Percentiles rank a stretch among this genome's conserved stretches.
Evolutionary conservation across 2,113 vertebrate species (phyloP).

Genomic region (Oncorhynchus kisutch): DNA sequence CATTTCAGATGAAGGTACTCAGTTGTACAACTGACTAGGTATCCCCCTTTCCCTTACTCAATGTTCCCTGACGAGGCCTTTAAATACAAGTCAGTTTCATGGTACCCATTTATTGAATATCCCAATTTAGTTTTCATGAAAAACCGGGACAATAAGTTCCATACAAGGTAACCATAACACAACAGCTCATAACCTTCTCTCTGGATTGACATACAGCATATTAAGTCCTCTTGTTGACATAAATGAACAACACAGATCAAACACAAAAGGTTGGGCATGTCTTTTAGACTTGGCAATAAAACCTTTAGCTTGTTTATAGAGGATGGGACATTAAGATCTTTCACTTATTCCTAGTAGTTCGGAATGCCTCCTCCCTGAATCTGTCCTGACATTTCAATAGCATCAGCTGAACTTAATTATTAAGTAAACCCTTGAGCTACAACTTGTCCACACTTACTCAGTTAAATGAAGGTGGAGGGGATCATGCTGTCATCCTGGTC

Average conservation of each 20-base stretch:
- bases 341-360: no score
- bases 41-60: neutral
- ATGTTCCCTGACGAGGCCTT: no score
- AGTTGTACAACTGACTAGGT: no score
- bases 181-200: neutral
- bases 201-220: neutral
- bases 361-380: no score
- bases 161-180: neutral
- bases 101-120: neutral
- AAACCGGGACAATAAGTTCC: neutral
- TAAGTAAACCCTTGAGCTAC: conserved; percentile 1
- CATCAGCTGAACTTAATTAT: conserved; percentile 23
- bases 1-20: no score
- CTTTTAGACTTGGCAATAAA: neutral
- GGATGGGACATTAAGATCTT: neutral
- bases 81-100: no score
- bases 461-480: neutral
- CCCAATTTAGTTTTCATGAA: neutral
- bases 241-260: neutral
- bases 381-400: conserved; percentile 9
- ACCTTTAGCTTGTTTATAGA: neutral
- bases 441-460: neutral
- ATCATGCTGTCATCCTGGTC: neutral
- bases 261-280: neutral
- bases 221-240: neutral